Evolutionary conservation across 2,797 vertebrate genomes (phyloP), one percentile per base, ranked within the genome.

Genomic region (Manis javanica): DNA sequence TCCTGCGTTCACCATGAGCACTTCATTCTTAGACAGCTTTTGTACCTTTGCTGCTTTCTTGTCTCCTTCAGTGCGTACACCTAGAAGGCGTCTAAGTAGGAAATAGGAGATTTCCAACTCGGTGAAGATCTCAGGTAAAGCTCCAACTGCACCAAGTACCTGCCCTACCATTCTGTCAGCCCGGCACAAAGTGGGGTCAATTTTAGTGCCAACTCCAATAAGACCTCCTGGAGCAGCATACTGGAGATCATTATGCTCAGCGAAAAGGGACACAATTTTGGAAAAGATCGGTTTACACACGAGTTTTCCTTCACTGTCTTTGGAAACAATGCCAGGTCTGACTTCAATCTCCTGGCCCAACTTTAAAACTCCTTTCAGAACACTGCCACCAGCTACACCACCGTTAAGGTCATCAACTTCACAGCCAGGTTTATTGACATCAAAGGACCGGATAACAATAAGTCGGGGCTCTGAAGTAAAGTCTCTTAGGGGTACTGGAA

Each of bases 201-300:
- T 99, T 98, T 99, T 99, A 0, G 99, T 99, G 96, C 99, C 99
- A 96, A 99, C 99, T 97, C 99, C 99, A 94, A 99, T 99, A 83
- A 99, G 99, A 97, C 99, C 99, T 94, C 99, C 99, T 0, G 99
- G 99, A 21, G 99, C 99, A 84, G 99, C 99, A 90, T 99, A 99
- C 84, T 99, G 99, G 95, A 99, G 99, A 98, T 99, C 99, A 29
- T 99, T 99, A 98, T 99, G 99, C 94, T 99, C 99, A 0, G 99
- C 99, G 78, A 99, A 99, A 97, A 99, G 98, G 15, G 99, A 99
- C 21, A 99, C 99, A 64, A 99, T 99, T 99, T 99, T 99, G 97
- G 99, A 99, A 98, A 99, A 99, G 96, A 99, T 99, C 92, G 99
- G 99, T 98, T 99, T 99, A 98, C 99, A 99, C 99, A 99, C 99